Evolutionary conservation across 1,140 invertebrate genomes (phyloP), one percentile per base, ranked within the genome.

Genomic region (Lysiphlebus fabarum): DNA sequence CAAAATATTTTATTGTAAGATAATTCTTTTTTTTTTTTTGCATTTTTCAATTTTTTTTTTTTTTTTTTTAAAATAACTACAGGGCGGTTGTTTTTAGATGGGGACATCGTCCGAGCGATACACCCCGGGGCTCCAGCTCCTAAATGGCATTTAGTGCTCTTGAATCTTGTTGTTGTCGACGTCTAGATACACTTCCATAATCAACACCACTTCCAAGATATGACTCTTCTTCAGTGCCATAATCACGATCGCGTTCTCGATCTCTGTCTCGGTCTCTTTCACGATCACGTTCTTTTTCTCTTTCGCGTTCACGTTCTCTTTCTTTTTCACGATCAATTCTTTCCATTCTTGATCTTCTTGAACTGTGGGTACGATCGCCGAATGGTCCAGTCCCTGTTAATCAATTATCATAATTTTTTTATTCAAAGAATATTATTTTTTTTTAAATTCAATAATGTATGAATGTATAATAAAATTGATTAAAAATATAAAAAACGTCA

Each of bases 91-190:
- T 80, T 72, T 77, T 76, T 66, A 80, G 68, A 61, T 75, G 68
- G 70, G 76, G 76, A 74, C 76, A 78, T 68, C 76, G 76, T 68
- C 71, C 74, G 66, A 76, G 67, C 69, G 75, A 77, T 71, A 76
- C 73, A 68, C 76, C 77, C 77, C 76, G 76, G 77, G 76, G 77
- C 75, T 75, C 73, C 74, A 73, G 73, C 69, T 78, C 74, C 76
- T 79, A 79, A 74, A 79, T 79, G 69, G 72, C 76, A 62, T 78
- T 76, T 62, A 71, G 72, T 56, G 68, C 68, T 50, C 76, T 73
- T 62, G 75, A 72, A 65, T 79, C 77, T 61, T 79, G 75, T 60
- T 72, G 77, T 64, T 74, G 76, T 57, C 72, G 71, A 63, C 71
- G 71, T 63, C 72, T 70, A 42, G 69, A 71, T 14, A 64, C 63